Base-by-base conservation (phyloP, 1,140 invertebrate species). In the Patella vulgata region DNA sequence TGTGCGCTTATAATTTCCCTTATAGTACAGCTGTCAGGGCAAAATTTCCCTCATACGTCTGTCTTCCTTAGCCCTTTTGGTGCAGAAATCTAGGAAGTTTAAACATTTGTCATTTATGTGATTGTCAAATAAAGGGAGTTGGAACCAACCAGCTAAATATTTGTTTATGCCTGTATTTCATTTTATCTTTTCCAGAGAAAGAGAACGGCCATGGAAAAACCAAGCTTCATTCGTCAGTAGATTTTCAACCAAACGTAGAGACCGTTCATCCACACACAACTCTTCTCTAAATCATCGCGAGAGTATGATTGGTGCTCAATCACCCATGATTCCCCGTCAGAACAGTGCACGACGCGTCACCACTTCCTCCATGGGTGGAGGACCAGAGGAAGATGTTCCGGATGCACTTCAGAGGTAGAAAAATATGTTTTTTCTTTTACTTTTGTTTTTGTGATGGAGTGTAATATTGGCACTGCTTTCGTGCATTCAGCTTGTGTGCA, bases 201-300 rank as follows among this genome's bases (percentile, higher is more conserved):
- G 78, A 19, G 78, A 80, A 33, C 59, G 75, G 11, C 69, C 70
- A 17, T 76, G 66, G 51, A 77, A 78, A 62, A 76, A 73, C 62
- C 78, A 80, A 66, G 59, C 75, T 1, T 80, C 78, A 1, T 80
- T 80, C 58, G 78, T 80, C 11, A 80, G 78, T 52, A 56, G 78
- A 39, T 80, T 80, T 68, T 79, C 77, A 43, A 80, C 78, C 9
- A 53, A 73, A 42, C 67, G 78, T n/a, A 63, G 77, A 25, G 76
- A 77, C 47, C 55, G 78, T 3, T 65, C 58, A 42, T 44, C 39
- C 33, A 64, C 64, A 1, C 59, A 60, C 40, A 68, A 57, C 54
- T 43, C 43, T 40, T 60, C 47, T 40, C 63, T 56, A n/a, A 66
- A 52, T 28, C 53, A 51, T 12, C 61, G 63, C 43, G 56, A 57